A percentile compares a stretch with the other conserved stretches of the same genome.
Evolutionary conservation across 2,113 vertebrate genomes (phyloP).

Genomic region (Pygoscelis adeliae): DNA sequence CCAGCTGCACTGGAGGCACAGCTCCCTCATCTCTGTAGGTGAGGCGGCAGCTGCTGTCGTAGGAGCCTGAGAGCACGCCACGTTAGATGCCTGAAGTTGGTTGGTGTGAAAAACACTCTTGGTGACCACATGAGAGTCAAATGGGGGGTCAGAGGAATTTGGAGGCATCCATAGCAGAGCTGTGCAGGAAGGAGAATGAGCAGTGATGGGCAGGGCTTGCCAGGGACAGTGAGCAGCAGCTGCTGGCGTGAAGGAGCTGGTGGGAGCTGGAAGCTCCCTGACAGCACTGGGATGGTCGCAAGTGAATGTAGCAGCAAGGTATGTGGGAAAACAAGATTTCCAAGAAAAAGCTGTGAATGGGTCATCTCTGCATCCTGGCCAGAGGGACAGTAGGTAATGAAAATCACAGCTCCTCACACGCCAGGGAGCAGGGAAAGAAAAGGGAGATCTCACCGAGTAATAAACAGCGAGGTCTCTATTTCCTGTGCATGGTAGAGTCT

Average conservation of each 20-base stretch:
- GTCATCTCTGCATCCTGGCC: neutral
- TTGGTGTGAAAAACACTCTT: neutral
- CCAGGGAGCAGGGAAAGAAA: neutral
- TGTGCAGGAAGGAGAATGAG: neutral
- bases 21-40: neutral
- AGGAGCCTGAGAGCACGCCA: neutral
- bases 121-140: neutral
- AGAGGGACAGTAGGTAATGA: neutral
- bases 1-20: neutral
- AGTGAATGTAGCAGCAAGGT: neutral
- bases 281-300: neutral
- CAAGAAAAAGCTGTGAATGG: neutral
- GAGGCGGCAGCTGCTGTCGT: fast-evolving
- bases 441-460: fast-evolving
- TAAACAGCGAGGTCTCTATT: neutral
- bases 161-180: neutral
- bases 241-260: too few species aligned
- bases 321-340: neutral
- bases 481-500: neutral
- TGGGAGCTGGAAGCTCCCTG: neutral
- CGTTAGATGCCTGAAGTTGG: neutral
- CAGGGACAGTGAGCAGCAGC: neutral
- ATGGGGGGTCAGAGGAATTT: neutral
- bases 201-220: neutral
- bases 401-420: neutral